Evolutionary conservation across 2,113 vertebrate species (phyloP).

Genomic region (Vulpes vulpes): DNA sequence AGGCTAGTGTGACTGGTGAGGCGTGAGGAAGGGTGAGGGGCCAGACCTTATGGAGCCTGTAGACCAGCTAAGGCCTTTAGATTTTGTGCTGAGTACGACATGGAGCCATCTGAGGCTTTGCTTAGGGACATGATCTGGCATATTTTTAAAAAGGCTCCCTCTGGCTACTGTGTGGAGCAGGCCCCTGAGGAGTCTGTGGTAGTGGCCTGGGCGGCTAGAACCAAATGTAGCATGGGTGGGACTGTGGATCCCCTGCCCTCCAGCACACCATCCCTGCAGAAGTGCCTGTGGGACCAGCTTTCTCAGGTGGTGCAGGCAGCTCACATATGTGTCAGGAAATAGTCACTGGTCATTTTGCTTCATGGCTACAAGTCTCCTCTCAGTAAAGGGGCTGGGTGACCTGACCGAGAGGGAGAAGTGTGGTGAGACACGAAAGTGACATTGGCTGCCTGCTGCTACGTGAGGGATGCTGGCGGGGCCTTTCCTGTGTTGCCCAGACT

Average conservation of each 20-base stretch:
- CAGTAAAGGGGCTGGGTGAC: not conserved
- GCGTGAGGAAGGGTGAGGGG: not conserved
- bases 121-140: not conserved
- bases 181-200: not conserved
- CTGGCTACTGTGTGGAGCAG: not conserved
- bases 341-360: not conserved
- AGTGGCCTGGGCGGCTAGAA: not conserved
- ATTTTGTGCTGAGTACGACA: not conserved
- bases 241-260: not conserved
- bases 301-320: not conserved
- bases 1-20: not conserved
- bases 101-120: not conserved
- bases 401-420: not conserved
- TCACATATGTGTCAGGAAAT: rapidly evolving
- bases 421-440: rapidly evolving
- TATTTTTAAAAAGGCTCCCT: not conserved
- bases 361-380: not conserved
- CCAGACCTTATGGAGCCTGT: not conserved
- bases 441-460: not conserved
- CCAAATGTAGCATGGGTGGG: not conserved
- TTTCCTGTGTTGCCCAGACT: no score
- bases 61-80: not conserved
- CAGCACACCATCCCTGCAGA: not conserved
- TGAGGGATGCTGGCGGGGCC: not conserved
- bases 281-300: not conserved